Conservation (phyloP, 2,888 invertebrate species). For the Automeris io region DNA sequence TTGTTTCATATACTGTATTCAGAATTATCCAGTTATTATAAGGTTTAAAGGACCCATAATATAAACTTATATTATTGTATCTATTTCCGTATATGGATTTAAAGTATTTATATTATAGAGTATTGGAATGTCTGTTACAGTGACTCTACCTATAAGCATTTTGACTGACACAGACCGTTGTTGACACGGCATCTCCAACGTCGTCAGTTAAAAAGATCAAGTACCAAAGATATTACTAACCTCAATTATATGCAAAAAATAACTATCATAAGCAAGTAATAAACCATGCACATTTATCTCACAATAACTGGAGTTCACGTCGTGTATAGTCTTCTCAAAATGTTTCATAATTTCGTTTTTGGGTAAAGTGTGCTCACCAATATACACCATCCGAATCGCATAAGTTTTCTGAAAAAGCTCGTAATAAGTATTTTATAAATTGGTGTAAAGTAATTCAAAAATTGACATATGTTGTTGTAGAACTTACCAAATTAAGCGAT, state of each 20-base stretch:
- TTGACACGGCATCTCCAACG: no score
- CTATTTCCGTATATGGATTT: no score
- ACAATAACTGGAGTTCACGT: conserved; percentile 56
- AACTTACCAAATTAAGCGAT: conserved; percentile 46
- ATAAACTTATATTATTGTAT: no score
- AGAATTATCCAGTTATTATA: no score
- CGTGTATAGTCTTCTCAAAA: conserved; percentile 40
- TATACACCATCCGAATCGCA: conserved; percentile 63
- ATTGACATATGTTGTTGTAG: neutral
- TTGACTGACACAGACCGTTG: no score
- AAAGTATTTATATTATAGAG: no score
- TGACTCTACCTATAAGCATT: no score
- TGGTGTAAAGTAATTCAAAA: conserved; percentile 1
- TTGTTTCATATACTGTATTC: no score
- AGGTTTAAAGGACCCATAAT: no score
- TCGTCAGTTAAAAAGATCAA: no score
- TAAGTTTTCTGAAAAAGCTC: conserved; percentile 59
- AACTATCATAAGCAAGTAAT: conserved; percentile 64
- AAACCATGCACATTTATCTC: conserved; percentile 62
- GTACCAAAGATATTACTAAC: no score
- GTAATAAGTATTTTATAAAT: neutral
- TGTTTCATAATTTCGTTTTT: conserved; percentile 47
- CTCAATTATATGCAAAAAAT: conserved; percentile 73
- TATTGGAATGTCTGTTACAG: no score
- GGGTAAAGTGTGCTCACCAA: conserved; percentile 54